phyloP scores from a whole-genome alignment of 2,888 invertebrate genomes.

The Protonemura montana region DNA sequence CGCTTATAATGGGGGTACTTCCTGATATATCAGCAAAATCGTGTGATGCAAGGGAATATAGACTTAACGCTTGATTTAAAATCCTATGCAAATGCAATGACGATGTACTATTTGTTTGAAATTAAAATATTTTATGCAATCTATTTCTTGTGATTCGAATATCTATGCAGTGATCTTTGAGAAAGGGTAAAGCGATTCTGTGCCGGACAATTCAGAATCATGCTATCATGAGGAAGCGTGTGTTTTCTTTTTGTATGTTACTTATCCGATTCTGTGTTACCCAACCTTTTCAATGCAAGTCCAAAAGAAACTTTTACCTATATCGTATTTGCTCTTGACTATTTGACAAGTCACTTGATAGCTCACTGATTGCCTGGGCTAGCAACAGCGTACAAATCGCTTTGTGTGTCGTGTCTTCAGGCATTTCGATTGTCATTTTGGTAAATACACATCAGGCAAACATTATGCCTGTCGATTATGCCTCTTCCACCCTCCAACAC shows the following conservation, averaged over 20 bases:
- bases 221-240: not conserved
- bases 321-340: constrained; percentile 22
- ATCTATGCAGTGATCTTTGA: not conserved
- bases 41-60: not conserved
- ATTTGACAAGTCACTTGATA: constrained; percentile 37
- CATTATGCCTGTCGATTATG: not conserved
- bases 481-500: not conserved
- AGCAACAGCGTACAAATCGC: constrained; percentile 24
- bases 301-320: not conserved
- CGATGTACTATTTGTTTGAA: not conserved
- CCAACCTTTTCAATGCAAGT: constrained; percentile 18
- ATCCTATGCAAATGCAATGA: not conserved
- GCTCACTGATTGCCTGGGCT: constrained; percentile 18
- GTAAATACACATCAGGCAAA: constrained; percentile 20
- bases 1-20: not conserved
- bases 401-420: not conserved
- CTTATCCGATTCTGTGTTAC: not conserved
- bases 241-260: not conserved
- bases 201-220: not conserved
- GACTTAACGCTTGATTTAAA: not conserved
- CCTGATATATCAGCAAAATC: not conserved
- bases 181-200: not conserved
- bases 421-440: constrained; percentile 27
- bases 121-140: not conserved
- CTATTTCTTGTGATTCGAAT: not conserved